phyloP scores from a whole-genome alignment of 2,113 vertebrate species.

The Chaetodon trifascialis region DNA sequence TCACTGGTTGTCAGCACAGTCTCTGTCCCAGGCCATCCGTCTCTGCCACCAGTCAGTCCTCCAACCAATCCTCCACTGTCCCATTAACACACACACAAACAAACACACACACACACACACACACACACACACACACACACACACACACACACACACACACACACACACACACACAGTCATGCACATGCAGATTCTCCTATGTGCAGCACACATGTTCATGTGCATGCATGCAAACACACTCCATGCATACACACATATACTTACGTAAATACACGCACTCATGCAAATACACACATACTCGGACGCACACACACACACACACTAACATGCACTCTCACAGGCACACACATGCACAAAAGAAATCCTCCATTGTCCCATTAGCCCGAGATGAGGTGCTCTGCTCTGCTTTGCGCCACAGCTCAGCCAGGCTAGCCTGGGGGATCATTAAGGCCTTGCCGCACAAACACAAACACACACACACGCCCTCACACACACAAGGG shows the following conservation, averaged over 20 bases:
- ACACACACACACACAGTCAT: conserved; percentile 11
- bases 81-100: conserved; percentile 74
- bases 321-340: neutral
- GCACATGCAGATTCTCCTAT: conserved; percentile 10
- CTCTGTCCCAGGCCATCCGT: conserved; percentile 92
- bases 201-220: conserved; percentile 9
- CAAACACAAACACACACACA: conserved; percentile 13
- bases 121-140: conserved; percentile 18
- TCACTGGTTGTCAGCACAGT: conserved; percentile 94
- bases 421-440: conserved; percentile 88
- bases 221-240: conserved; percentile 8
- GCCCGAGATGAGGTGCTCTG: conserved; percentile 87
- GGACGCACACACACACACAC: conserved; percentile 5
- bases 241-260: neutral
- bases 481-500: conserved; percentile 43
- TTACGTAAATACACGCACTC: neutral
- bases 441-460: conserved; percentile 92
- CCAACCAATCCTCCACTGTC: conserved; percentile 86
- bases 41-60: conserved; percentile 96
- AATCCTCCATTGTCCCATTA: conserved; percentile 96
- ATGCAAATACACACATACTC: neutral
- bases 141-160: conserved; percentile 47
- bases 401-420: conserved; percentile 73
- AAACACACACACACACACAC: conserved; percentile 46
- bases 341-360: conserved; percentile 42